Conservation (phyloP, 2,888 invertebrate species). For the Yponomeuta evonymella region DNA sequence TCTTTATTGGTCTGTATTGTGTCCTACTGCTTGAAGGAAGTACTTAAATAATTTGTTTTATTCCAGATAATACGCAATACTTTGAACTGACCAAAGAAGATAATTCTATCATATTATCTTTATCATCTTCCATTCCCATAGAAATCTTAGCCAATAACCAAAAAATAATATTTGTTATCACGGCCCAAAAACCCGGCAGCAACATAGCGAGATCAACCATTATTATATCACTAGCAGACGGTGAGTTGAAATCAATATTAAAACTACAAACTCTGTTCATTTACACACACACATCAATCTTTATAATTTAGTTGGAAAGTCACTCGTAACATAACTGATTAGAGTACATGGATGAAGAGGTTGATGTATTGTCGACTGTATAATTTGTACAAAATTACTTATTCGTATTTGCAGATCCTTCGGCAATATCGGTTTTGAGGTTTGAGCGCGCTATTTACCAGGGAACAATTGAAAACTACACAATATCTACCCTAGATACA, state of each 20-base stretch:
- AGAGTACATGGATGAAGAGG: no score
- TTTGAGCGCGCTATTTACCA: conserved; percentile 16
- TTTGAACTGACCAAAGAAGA: conserved; percentile 24
- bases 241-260: conserved; percentile 20
- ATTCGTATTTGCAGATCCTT: conserved; percentile 11
- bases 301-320: no score
- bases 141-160: conserved; percentile 30
- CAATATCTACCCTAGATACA: background rate
- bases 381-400: background rate
- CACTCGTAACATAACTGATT: no score
- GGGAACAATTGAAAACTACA: conserved; percentile 11
- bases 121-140: conserved; percentile 26
- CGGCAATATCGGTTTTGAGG: conserved; percentile 9
- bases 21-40: no score
- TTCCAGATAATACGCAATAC: conserved; percentile 32
- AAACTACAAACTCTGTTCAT: background rate
- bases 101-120: conserved; percentile 23
- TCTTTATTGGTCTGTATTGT: no score
- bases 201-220: conserved; percentile 27
- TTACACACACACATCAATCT: no score
- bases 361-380: no score
- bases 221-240: conserved; percentile 27
- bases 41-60: background rate
- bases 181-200: conserved; percentile 26
- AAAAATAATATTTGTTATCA: conserved; percentile 30